Percentiles rank a stretch among this genome's conserved stretches.
phyloP scores from a whole-genome alignment of 2,888 invertebrate genomes.

The Taphrorychus bicolor region DNA sequence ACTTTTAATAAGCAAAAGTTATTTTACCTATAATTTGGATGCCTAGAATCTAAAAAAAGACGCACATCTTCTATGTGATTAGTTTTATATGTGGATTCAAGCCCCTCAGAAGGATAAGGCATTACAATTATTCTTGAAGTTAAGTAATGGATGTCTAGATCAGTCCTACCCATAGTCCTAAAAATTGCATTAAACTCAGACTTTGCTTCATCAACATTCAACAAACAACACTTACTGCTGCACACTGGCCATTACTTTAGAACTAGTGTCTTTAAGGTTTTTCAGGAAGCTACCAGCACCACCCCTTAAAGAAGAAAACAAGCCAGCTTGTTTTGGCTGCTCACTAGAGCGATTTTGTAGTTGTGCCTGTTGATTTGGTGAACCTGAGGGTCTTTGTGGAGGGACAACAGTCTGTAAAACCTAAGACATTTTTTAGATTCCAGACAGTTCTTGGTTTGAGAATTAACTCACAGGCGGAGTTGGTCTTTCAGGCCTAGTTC shows the following conservation, averaged over 20 bases:
- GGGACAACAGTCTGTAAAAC: conserved; percentile 10
- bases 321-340: conserved; percentile 60
- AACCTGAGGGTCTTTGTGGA: conserved; percentile 41
- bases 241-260: conserved; percentile 96
- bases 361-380: conserved; percentile 44
- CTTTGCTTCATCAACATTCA: not conserved
- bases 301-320: conserved; percentile 87
- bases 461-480: conserved; percentile 29
- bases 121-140: conserved; percentile 91
- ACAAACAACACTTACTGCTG: conserved; percentile 73
- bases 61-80: conserved; percentile 94
- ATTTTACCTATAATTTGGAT: conserved; percentile 65
- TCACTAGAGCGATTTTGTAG: conserved; percentile 51
- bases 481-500: conserved; percentile 47
- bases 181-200: not conserved
- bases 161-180: conserved; percentile 83
- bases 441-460: not conserved
- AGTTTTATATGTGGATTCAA: conserved; percentile 90
- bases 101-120: conserved; percentile 94
- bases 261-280: conserved; percentile 94
- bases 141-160: conserved; percentile 91
- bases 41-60: conserved; percentile 78
- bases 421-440: not conserved
- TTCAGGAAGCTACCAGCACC: conserved; percentile 93
- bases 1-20: not conserved